A percentile compares a stretch with the other conserved stretches of the same genome.
Evolutionary conservation across 2,113 vertebrate genomes (phyloP).

Genomic region (human): DNA sequence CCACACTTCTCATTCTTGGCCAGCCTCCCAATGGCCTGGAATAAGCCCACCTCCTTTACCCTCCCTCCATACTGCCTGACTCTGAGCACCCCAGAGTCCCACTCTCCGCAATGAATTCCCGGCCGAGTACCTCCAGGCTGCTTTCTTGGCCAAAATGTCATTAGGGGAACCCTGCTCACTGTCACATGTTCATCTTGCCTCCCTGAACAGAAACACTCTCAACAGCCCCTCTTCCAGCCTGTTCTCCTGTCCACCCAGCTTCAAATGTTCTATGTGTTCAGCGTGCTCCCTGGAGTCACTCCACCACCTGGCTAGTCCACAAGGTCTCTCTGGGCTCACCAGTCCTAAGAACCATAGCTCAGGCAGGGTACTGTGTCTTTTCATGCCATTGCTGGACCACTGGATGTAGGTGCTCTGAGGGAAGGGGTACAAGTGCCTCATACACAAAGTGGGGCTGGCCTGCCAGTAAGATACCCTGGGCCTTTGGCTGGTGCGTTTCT

Average conservation of each 20-base stretch:
- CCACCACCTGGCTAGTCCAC: neutral
- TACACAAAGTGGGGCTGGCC: neutral
- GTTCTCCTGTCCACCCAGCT: neutral
- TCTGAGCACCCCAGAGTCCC: neutral
- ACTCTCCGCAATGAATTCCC: neutral
- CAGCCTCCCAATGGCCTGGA: neutral
- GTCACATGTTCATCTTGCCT: neutral
- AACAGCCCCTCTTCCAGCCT: neutral
- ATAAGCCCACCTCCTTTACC: too few relatives aligned
- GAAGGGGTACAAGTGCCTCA: neutral
- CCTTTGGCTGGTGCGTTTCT: neutral
- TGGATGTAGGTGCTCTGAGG: neutral
- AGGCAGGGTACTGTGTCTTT: fast-evolving
- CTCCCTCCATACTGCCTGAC: neutral
- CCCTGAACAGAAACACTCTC: neutral
- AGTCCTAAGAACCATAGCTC: neutral
- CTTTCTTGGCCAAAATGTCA: neutral
- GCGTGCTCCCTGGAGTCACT: neutral
- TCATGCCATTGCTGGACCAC: neutral
- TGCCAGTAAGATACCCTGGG: neutral
- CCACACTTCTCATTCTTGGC: neutral
- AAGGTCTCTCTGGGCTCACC: neutral
- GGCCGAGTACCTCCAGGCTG: neutral
- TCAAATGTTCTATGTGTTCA: neutral
- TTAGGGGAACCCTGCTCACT: neutral